Percentiles rank a stretch among this genome's conserved stretches.
These are phyloP conservation scores for Toxotes jaculatrix DNA, from an alignment of 2,113 vertebrate species.

Conservation along the genomic window DNA sequence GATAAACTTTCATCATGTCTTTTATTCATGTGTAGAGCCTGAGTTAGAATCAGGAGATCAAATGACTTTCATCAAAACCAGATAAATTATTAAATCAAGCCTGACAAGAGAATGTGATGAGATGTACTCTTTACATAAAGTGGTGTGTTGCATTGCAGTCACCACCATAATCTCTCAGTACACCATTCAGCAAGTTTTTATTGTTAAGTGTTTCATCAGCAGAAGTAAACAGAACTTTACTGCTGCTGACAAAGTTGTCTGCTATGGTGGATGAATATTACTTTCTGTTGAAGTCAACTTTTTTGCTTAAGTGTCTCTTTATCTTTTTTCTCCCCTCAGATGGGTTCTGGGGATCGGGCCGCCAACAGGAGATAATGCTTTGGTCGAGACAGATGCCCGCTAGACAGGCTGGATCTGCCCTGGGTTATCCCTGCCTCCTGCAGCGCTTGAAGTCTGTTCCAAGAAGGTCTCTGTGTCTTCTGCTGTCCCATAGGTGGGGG, in stretches of 20 bases:
- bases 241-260: constrained; percentile 3
- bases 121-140: not conserved
- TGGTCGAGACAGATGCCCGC: constrained; percentile 36
- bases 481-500: constrained; percentile 40
- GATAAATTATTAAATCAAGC: not conserved
- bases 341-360: too few relatives aligned
- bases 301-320: constrained; percentile 6
- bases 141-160: not conserved
- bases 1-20: constrained; percentile 12
- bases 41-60: not conserved
- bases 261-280: constrained; percentile 2
- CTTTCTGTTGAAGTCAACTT: not conserved
- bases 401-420: constrained; percentile 43
- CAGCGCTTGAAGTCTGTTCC: constrained; percentile 49
- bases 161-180: not conserved
- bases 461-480: constrained; percentile 34
- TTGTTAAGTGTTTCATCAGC: not conserved
- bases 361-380: not conserved
- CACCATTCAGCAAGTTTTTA: not conserved
- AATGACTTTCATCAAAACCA: not conserved
- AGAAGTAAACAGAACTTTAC: not conserved
- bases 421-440: constrained; percentile 53
- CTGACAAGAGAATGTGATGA: not conserved
- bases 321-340: constrained; percentile 1
- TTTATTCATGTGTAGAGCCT: not conserved